Evolutionary conservation across 2,113 vertebrate species (phyloP), one percentile per base, ranked within the genome.

Genomic region (Pelmatolapia mariae): DNA sequence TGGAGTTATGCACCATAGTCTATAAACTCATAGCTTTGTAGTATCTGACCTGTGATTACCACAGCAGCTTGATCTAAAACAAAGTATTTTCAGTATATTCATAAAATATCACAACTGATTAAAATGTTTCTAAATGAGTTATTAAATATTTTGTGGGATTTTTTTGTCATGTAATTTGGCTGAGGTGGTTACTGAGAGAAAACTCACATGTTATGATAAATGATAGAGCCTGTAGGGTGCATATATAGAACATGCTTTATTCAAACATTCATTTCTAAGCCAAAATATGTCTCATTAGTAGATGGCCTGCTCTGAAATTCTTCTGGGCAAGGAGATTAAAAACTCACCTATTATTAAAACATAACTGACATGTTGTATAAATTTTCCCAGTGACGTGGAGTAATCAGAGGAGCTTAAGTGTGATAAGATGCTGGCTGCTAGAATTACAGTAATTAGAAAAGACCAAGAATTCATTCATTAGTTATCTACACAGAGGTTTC

Each of bases 351-450:
- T 0, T 33, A 36, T 36, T 63, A 59, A 63, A 63, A 63, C 9
- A 63, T 7, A 63, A 0, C 31, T 33, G 9, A 63, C 59, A 33
- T 36, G 29, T 63, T 33, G 16, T 33, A 66, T 66, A 12, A 8
- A 12, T 66, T 38, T 12, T 66, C 0, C 10, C 56, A 18, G 26
- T 59, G 56, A 59, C 56, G 5, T 31, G 0, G 18, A 59, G 0
- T 18, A 59, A 31, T 31, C 26, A 38, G 10, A 12, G 33, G 61
- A 38, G 33, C n/a, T 38, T 68, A 68, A 68, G 15, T 36, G 11
- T 22, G 11, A 40, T 15, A 8, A 68, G n/a, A 68, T 68, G 36
- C 11, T 68, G 36, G 0, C n/a, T 68, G 36, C 36, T 1, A 36
- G 36, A 22, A 22, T 40, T 40, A 22, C 0, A 40, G 11, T 40